Base-by-base conservation (phyloP, 1,140 invertebrate genomes). In the Eurytemora carolleeae region DNA sequence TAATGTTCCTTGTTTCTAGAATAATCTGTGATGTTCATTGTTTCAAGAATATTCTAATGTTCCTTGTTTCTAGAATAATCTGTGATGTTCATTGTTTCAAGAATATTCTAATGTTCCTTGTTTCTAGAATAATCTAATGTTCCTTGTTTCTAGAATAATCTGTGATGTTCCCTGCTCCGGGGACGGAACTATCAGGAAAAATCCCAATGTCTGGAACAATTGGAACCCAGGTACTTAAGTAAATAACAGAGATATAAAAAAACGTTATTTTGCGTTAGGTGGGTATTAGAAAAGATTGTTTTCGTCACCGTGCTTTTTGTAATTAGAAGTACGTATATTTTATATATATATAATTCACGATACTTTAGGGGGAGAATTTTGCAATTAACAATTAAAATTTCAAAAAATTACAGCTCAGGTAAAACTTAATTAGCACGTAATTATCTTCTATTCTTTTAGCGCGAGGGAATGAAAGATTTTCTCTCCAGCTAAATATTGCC, bases 401-500 rank as follows among this genome's bases (percentile, higher is more conserved):
- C n/a, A n/a, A n/a, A n/a, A n/a, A n/a, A n/a, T n/a, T n/a, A n/a
- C n/a, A n/a, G n/a, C n/a, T n/a, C n/a, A n/a, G n/a, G n/a, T n/a
- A n/a, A n/a, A n/a, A n/a, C n/a, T n/a, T n/a, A n/a, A n/a, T n/a
- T n/a, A n/a, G n/a, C n/a, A n/a, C n/a, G n/a, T n/a, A n/a, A n/a
- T n/a, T n/a, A n/a, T n/a, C n/a, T n/a, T 12, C 7, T 44, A 44
- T 12, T 44, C 7, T 44, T 44, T 44, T 44, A 44, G 31, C 7
- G 7, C 31, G 21, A 12, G 59, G 59, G 2, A 60, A 60, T 52
- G 17, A n/a, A n/a, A 52, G 59, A n/a, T 31, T 54, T 24, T 24
- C 17, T 53, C 7, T 96, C 58, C 95, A 99, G 71, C 83, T 81
- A 64, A 79, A 88, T 59, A 92, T 99, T 65, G 79, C 86, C 2